Percentiles rank a stretch among this genome's conserved stretches.
These are phyloP conservation scores for Episyrphus balteatus DNA, from an alignment of 1,140 invertebrate species.

Conservation along the genomic window DNA sequence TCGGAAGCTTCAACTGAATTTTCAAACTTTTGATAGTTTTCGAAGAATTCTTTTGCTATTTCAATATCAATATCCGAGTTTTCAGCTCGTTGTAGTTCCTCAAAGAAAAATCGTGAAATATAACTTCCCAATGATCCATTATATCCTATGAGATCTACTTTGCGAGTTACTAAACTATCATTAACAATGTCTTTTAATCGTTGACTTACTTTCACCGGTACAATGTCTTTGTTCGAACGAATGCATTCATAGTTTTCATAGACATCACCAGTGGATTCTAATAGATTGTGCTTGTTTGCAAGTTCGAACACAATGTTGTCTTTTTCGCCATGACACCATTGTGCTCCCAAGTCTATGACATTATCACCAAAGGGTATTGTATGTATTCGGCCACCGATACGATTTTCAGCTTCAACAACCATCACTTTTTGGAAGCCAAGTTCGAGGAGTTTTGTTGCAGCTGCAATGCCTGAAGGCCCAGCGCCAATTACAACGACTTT, in stretches of 20 bases:
- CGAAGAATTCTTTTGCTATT: slow-evolving; percentile 38
- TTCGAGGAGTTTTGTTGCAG: slow-evolving; percentile 43
- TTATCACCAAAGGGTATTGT: slow-evolving; percentile 49
- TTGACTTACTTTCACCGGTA: slow-evolving; percentile 25
- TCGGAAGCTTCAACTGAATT: slow-evolving; percentile 48
- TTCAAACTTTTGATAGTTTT: slow-evolving; percentile 45
- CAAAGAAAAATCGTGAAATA: slow-evolving; percentile 29
- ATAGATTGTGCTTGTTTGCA: slow-evolving; percentile 45
- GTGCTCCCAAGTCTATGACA: slow-evolving; percentile 69
- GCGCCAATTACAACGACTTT: slow-evolving; percentile 48
- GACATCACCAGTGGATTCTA: slow-evolving; percentile 35
- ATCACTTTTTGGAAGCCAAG: slow-evolving; percentile 45
- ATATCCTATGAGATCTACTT: slow-evolving; percentile 27
- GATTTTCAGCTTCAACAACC: slow-evolving; percentile 54
- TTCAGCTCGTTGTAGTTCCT: slow-evolving; percentile 23
- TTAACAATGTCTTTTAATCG: slow-evolving; percentile 28
- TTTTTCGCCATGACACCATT: slow-evolving; percentile 67
- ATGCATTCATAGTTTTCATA: slow-evolving; percentile 34
- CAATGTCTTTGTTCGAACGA: slow-evolving; percentile 30
- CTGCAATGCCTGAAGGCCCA: slow-evolving; percentile 48
- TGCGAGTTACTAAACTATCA: slow-evolving; percentile 23
- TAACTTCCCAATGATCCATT: slow-evolving; percentile 40
- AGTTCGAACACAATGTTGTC: slow-evolving; percentile 58
- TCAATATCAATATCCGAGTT: slow-evolving; percentile 27
- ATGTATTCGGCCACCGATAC: slow-evolving; percentile 58